phyloP scores from a whole-genome alignment of 2,113 vertebrate species.

The Willisornis vidua region DNA sequence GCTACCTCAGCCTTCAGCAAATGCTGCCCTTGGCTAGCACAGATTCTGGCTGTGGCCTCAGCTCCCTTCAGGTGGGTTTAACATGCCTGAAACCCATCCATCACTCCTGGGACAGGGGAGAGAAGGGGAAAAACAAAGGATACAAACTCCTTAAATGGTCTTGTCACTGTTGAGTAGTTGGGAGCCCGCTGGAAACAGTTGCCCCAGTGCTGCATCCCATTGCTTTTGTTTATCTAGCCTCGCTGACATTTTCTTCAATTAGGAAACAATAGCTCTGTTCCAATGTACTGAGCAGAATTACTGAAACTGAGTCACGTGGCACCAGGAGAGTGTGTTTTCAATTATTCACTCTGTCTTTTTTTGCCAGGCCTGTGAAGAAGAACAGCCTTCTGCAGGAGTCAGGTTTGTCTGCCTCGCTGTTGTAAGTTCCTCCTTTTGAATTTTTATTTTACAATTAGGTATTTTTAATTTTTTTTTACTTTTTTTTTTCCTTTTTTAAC shows the following conservation, averaged over 20 bases:
- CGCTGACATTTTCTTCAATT: constrained; percentile 55
- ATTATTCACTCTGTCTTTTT: constrained; percentile 67
- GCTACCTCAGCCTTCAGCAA: background rate
- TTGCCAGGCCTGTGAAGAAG: constrained; percentile 69
- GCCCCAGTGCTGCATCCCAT: constrained; percentile 9
- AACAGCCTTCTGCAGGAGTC: constrained; percentile 61
- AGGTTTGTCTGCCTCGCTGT: constrained; percentile 51
- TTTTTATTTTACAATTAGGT: background rate
- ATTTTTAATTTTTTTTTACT: too few relatives aligned
- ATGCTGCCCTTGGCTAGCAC: background rate
- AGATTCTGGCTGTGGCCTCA: background rate
- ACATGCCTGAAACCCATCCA: background rate
- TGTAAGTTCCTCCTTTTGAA: constrained; percentile 61
- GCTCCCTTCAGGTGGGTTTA: background rate
- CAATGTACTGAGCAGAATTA: constrained; percentile 61
- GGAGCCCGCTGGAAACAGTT: constrained; percentile 11
- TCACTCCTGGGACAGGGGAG: background rate
- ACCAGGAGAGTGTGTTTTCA: constrained; percentile 68
- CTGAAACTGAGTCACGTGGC: constrained; percentile 60
- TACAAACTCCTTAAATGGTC: background rate
- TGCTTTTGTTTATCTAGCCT: constrained; percentile 54
- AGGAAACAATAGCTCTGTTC: constrained; percentile 60
- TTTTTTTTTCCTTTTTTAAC: background rate
- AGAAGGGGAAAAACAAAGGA: background rate
- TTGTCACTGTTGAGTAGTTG: background rate